These are phyloP conservation scores for Clitarchus hookeri DNA, from an alignment of 2,888 invertebrate species.

Conservation along the genomic window DNA sequence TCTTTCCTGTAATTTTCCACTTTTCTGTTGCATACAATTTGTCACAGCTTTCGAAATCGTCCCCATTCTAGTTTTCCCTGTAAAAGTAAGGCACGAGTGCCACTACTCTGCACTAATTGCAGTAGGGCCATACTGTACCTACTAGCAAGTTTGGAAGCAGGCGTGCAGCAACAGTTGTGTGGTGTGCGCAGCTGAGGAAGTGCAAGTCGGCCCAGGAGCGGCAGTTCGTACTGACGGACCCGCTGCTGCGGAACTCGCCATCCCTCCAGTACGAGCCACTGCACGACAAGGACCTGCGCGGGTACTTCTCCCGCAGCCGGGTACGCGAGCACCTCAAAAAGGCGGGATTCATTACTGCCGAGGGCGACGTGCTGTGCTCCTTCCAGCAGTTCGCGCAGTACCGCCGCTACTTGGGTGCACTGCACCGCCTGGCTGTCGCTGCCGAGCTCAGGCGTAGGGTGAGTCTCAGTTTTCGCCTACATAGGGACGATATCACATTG, in stretches of 20 bases:
- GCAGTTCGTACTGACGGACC: constrained; percentile 57
- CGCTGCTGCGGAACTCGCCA: constrained; percentile 57
- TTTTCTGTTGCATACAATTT: too few relatives aligned
- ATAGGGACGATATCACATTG: too few relatives aligned
- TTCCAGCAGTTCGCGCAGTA: constrained; percentile 68
- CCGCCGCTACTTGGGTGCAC: constrained; percentile 63
- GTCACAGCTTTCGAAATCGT: too few relatives aligned
- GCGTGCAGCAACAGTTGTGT: too few relatives aligned
- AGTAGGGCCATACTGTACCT: too few relatives aligned
- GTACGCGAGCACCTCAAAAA: constrained; percentile 51
- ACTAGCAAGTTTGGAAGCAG: too few relatives aligned
- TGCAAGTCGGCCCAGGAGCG: constrained; percentile 38
- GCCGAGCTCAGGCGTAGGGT: neutral
- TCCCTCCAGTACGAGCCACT: constrained; percentile 61
- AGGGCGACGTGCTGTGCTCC: constrained; percentile 65
- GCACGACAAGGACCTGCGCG: constrained; percentile 63
- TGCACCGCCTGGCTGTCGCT: constrained; percentile 60
- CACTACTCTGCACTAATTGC: too few relatives aligned
- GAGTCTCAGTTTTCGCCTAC: neutral
- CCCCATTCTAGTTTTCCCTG: too few relatives aligned
- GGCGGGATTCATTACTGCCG: constrained; percentile 62
- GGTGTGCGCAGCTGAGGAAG: constrained; percentile 44
- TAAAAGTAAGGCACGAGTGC: too few relatives aligned
- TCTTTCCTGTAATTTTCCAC: too few relatives aligned
- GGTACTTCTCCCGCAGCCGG: constrained; percentile 57